Base-by-base conservation (phyloP, 2,888 invertebrate species). In the Cistogaster globosa region DNA sequence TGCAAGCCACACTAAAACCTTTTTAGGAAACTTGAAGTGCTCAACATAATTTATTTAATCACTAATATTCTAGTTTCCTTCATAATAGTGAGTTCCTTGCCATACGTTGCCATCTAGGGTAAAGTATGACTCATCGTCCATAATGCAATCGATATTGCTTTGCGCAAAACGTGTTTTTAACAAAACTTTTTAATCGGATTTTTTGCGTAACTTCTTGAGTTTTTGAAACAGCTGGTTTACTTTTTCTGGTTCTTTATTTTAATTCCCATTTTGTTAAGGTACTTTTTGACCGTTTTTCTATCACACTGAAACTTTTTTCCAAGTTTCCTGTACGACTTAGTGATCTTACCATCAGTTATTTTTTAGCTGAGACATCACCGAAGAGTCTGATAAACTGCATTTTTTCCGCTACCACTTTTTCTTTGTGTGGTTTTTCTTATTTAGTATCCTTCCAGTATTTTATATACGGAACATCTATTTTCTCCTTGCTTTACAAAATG, bases 251-350 rank as follows among this genome's bases (percentile, higher is more conserved):
- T 18, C 20, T 11, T 42, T 63, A n/a, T 63, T 14, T 51, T 9
- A 22, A 51, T 48, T 16, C 65, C 42, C 63, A 63, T 63, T 4
- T 60, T 22, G 42, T 3, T 42, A 8, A 63, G 63, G 38, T 63
- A 63, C 20, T 42, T 63, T 63, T 63, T 63, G n/a, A 63, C 6
- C 7, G 36, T 36, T 42, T 63, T 63, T 63, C 20, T 5, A 42
- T 38, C 63, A 42, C 63, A 63, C 5, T 32, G 8, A 36, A 60
- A 60, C 36, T 60, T 60, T 60, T 60, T 26, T n/a, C 60, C 26
- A 60, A 32, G 16, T 36, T 36, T 38, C 51, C 51, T 51, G 42
- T 9, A 42, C 42, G 42, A 42, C 12, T 42, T 42, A 9, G 12
- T 7, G 8, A 42, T 12, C 12, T 12, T 42, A 9, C 12, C 42